Base-by-base conservation (phyloP, 2,797 vertebrate genomes). In the Acanthurus lineatus region DNA sequence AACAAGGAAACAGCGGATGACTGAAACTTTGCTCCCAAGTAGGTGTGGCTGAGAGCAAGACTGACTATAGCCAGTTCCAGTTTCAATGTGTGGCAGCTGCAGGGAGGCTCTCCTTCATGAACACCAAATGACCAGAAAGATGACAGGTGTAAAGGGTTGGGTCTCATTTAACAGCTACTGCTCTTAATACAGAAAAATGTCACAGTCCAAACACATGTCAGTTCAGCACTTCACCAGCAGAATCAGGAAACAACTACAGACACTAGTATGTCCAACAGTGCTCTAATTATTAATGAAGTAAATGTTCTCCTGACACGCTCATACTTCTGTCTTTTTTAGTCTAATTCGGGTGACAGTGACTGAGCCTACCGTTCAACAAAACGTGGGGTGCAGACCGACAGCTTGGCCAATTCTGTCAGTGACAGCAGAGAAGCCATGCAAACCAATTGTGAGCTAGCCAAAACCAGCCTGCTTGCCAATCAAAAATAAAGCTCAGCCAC, bases 1-100 rank as follows among this genome's bases (percentile, higher is more conserved):
- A 65, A 74, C 42, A 83, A 61, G 79, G 72, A 53, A 44, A 62
- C 20, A 60, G 66, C 64, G 56, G 51, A 72, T 58, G 67, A 57
- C 59, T 76, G 61, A 83, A 82, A 73, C 60, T 69, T 38, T 68
- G 59, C 47, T 77, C 49, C 19, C 4, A 4, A 57, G 72, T 85
- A 62, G 76, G 86, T 87, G 89, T 87, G 83, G 78, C 82, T 80
- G 56, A 38, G 5, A 74, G 53, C 42, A 57, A 48, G 20, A 19
- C 44, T 48, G 44, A 9, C 78, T 77, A 47, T 82, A 84, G 70
- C 63, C 83, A 82, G 59, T 52, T 76, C 77, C 57, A 69, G 63
- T 51, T 48, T 56, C 60, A 60, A 52, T 16, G 58, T 64, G 63
- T 53, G 49, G 42, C 86, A 85, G 78, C 83, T 81, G 83, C 75